A percentile compares a stretch with the other conserved stretches of the same genome.
Conservation (phyloP, 2,113 vertebrate genomes). For the Microcebus murinus region DNA sequence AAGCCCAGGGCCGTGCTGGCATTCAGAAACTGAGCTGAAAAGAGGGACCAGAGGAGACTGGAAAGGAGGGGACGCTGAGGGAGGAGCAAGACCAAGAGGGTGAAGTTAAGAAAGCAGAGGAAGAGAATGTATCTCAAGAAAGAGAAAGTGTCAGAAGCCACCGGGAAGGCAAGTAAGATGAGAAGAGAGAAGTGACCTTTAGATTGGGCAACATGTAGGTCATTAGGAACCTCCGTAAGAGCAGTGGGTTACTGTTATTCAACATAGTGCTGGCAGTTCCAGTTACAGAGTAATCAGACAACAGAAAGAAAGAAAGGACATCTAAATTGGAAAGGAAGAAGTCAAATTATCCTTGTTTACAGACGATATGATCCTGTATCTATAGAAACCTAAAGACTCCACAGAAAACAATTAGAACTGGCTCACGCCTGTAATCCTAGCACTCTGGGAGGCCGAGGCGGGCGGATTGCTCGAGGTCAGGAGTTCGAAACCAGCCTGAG, state of each 20-base stretch:
- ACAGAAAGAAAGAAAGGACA: no score
- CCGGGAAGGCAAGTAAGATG: background rate
- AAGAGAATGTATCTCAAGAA: background rate
- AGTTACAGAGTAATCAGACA: no score
- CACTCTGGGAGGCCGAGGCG: no score
- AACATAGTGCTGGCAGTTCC: no score
- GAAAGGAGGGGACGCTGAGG: background rate
- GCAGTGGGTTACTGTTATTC: background rate
- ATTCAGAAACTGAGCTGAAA: background rate
- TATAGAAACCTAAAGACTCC: no score
- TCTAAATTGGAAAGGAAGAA: no score
- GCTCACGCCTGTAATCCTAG: no score
- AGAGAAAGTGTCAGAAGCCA: background rate
- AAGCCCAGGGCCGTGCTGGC: background rate
- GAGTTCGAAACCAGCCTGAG: no score
- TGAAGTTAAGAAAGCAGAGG: background rate
- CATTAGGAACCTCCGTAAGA: background rate
- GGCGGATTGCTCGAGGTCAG: no score
- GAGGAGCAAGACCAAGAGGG: background rate
- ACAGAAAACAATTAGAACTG: no score
- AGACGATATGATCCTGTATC: no score
- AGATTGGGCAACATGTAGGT: background rate
- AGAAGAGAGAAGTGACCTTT: background rate
- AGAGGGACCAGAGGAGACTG: background rate
- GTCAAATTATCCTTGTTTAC: no score